Evolutionary conservation across 2,113 vertebrate genomes (phyloP), one percentile per base, ranked within the genome.

Genomic region (Suricata suricatta): DNA sequence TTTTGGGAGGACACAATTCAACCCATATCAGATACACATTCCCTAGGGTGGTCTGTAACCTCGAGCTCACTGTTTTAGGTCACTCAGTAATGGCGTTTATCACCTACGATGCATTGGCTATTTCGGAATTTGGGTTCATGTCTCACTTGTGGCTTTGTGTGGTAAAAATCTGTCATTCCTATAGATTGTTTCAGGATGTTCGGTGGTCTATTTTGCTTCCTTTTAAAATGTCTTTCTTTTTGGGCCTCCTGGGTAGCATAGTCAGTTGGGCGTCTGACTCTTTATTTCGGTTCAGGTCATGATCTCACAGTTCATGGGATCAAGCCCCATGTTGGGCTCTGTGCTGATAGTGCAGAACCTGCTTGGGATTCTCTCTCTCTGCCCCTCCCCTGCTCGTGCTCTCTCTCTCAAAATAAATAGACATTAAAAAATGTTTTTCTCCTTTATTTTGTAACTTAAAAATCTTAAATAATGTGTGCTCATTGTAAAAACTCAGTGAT

Each of bases 361-460:
- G 57, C 8, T 60, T 60, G 57, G 57, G 57, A 60, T 60, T 60
- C 57, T 60, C 57, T 60, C 57, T 60, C 21, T 60, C 57, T 23
- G 57, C 21, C 57, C 21, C 57, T 60, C 57, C 8, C 57, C 57
- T 23, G 8, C 21, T 60, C 0, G 7, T 60, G 57, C 2, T 60
- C 57, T 9, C 54, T 60, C 21, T 60, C 57, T 60, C 57, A 60
- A 60, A 60, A 21, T 60, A 23, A 23, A 60, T 25, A 60, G 19
- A 60, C 57, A 60, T 60, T 60, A 60, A 60, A 60, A 54, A 94
- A 95, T 29, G 47, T 29, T 29, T 25, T 19, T 14, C 9, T 25
- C 60, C 14, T 83, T 87, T 90, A 92, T 27, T 44, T 92, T 89
- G 60, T 74, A 85, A 27, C 76, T 93, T 68, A 88, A 69, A 85